A percentile compares a stretch with the other conserved stretches of the same genome.
These are phyloP conservation scores for Ellobius talpinus DNA, from an alignment of 2,113 vertebrate species.

Conservation along the genomic window DNA sequence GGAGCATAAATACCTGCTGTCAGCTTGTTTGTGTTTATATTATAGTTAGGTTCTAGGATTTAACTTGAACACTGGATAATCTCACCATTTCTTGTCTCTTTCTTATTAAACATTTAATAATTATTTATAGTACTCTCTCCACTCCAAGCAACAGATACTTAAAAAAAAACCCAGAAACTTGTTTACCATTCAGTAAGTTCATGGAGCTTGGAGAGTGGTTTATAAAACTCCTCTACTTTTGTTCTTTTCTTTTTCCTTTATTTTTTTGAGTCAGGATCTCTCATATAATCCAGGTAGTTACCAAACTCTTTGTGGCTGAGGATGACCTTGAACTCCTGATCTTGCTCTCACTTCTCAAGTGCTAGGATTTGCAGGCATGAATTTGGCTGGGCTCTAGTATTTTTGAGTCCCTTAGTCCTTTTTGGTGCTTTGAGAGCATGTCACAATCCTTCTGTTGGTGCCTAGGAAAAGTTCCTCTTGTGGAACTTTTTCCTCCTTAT, in stretches of 20 bases:
- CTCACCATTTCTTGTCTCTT: constrained; percentile 24
- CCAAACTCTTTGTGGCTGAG: background rate
- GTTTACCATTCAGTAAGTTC: constrained; percentile 10
- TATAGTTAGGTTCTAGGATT: constrained; percentile 11
- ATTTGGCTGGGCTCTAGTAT: background rate
- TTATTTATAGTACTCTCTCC: background rate
- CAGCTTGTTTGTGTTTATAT: constrained; percentile 51
- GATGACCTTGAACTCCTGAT: background rate
- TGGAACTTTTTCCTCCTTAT: constrained; percentile 71
- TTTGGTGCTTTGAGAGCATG: constrained; percentile 59
- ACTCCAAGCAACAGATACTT: background rate
- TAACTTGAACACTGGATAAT: constrained; percentile 21
- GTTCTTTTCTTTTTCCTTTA: background rate
- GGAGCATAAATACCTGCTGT: background rate
- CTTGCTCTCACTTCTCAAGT: background rate
- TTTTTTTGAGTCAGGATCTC: background rate
- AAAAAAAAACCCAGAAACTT: background rate
- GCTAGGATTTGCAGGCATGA: background rate
- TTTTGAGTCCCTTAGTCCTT: constrained; percentile 36
- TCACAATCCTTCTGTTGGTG: constrained; percentile 48
- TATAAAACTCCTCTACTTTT: background rate
- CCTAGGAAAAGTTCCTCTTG: constrained; percentile 51
- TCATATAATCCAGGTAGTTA: background rate
- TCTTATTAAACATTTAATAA: background rate
- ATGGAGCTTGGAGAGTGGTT: background rate